phyloP scores from a whole-genome alignment of 2,888 invertebrate species.

The Argyresthia albistria region DNA sequence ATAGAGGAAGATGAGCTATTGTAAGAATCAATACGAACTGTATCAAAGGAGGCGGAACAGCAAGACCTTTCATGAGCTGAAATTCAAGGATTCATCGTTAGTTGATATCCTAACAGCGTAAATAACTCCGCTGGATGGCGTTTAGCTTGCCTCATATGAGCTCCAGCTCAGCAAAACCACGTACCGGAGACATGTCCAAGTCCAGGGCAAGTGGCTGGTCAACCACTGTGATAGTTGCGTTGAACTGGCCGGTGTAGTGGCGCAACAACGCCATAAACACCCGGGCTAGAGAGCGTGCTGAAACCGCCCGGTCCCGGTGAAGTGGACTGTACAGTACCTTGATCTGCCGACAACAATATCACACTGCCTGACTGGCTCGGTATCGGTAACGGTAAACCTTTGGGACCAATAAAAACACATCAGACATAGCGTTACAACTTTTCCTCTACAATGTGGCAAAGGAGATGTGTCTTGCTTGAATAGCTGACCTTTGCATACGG shows the following conservation, averaged over 20 bases:
- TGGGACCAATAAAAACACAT: background rate
- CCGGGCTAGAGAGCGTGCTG: conserved; percentile 42
- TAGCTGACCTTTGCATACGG: too few species aligned
- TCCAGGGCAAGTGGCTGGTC: conserved; percentile 48
- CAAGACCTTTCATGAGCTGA: conserved; percentile 9
- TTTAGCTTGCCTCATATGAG: too few species aligned
- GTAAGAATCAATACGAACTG: conserved; percentile 47
- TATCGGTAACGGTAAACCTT: background rate
- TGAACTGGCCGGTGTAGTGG: conserved; percentile 28
- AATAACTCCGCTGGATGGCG: too few species aligned
- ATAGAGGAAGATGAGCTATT: conserved; percentile 42
- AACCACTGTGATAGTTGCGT: conserved; percentile 39
- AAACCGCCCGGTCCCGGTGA: conserved; percentile 37
- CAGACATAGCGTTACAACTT: too few species aligned
- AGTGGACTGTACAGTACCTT: conserved; percentile 46
- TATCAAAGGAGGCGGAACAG: conserved; percentile 33
- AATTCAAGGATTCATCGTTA: too few species aligned
- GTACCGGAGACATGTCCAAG: conserved; percentile 40
- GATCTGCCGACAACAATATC: conserved; percentile 19
- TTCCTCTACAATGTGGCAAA: conserved; percentile 8
- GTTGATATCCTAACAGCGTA: too few species aligned
- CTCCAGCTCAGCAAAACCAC: background rate
- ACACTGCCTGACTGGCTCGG: background rate
- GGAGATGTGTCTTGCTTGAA: too few species aligned
- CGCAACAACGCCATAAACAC: conserved; percentile 44